Evolutionary conservation across 2,797 vertebrate genomes (phyloP).

Genomic region (Triplophysa bombifrons): DNA sequence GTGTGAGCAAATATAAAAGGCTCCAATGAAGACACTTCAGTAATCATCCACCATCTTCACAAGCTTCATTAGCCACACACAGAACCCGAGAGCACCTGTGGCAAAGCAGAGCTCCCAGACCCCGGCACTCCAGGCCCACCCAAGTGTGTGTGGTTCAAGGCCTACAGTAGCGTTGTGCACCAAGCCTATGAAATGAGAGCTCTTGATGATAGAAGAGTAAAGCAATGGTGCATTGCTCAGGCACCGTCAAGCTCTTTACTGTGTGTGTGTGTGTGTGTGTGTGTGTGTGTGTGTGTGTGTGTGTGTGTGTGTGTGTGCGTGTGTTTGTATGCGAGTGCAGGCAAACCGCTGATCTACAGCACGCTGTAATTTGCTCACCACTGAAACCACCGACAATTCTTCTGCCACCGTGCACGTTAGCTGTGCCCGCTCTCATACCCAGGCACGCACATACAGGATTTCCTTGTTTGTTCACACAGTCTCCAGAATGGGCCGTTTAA

Average conservation of each 20-base stretch:
- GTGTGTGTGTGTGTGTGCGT: conserved; percentile 45
- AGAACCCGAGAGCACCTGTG: conserved; percentile 59
- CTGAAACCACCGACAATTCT: conserved; percentile 76
- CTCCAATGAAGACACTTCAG: conserved; percentile 66
- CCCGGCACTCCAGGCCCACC: conserved; percentile 54
- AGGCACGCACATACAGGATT: conserved; percentile 51
- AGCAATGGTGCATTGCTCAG: conserved; percentile 6
- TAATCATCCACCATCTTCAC: conserved; percentile 71
- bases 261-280: conserved; percentile 27
- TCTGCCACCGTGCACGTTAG: conserved; percentile 54
- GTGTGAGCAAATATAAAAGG: conserved; percentile 45
- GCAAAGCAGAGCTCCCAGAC: conserved; percentile 44
- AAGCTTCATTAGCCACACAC: conserved; percentile 56
- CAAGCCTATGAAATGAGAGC: background rate
- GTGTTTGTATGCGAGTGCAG: conserved; percentile 40
- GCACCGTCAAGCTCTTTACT: background rate
- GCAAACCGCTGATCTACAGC: conserved; percentile 79
- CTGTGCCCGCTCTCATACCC: conserved; percentile 52
- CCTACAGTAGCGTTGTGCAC: conserved; percentile 51
- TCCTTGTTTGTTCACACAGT: conserved; percentile 81
- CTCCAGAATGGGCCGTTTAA: conserved; percentile 74
- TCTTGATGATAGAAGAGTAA: background rate
- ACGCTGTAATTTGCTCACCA: conserved; percentile 80
- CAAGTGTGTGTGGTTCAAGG: conserved; percentile 56
- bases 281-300: conserved; percentile 38